Evolutionary conservation across 2,113 vertebrate species (phyloP).

Genomic region (Chaenogobius annularis): DNA sequence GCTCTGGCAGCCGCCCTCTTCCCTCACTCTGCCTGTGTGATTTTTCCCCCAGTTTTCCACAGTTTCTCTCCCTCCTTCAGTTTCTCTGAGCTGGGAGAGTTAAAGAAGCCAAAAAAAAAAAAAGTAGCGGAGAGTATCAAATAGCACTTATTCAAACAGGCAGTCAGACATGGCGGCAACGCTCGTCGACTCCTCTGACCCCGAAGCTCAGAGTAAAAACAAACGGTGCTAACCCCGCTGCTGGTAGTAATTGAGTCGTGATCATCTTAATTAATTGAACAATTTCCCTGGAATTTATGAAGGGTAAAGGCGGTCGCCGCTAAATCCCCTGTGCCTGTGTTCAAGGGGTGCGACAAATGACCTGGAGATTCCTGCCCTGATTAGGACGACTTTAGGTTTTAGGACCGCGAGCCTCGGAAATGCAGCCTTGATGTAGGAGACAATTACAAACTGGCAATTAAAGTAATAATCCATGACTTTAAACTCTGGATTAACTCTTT

Average conservation of each 20-base stretch:
- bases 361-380: slow-evolving; percentile 60
- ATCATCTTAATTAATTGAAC: slow-evolving; percentile 94
- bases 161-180: slow-evolving; percentile 90
- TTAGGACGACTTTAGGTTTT: slow-evolving; percentile 37
- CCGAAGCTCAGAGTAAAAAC: slow-evolving; percentile 82
- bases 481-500: not conserved
- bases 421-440: slow-evolving; percentile 10
- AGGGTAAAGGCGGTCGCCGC: slow-evolving; percentile 42
- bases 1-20: slow-evolving; percentile 19
- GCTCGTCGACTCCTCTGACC: slow-evolving; percentile 87
- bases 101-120: slow-evolving; percentile 48
- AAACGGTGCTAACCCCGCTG: slow-evolving; percentile 87
- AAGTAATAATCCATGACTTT: slow-evolving; percentile 3
- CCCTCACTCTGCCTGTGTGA: slow-evolving; percentile 30
- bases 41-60: slow-evolving; percentile 61
- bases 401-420: slow-evolving; percentile 18
- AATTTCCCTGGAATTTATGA: slow-evolving; percentile 85
- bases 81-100: slow-evolving; percentile 54
- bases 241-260: slow-evolving; percentile 89
- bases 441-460: slow-evolving; percentile 10
- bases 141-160: slow-evolving; percentile 92
- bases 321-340: slow-evolving; percentile 52
- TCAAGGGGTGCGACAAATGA: slow-evolving; percentile 57
- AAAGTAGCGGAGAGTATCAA: slow-evolving; percentile 83
- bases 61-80: slow-evolving; percentile 69